These are phyloP conservation scores for Phoenicopterus ruber DNA, from an alignment of 2,113 vertebrate species.

Conservation along the genomic window DNA sequence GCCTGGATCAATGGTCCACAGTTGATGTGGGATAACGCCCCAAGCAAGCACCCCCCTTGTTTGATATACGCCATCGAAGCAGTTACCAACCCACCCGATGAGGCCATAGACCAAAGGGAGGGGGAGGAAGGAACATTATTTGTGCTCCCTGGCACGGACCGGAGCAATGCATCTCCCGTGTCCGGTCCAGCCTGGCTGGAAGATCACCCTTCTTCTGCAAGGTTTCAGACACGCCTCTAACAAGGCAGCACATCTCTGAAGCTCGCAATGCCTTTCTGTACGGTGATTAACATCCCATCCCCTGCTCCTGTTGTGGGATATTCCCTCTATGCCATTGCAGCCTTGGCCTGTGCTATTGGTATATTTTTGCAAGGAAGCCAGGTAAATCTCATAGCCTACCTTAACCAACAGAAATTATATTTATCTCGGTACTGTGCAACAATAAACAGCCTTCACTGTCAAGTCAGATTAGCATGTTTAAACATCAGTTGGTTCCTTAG, in stretches of 20 bases:
- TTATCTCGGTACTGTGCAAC: neutral
- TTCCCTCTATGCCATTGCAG: neutral
- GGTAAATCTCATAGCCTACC: neutral
- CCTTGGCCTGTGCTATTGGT: accelerated
- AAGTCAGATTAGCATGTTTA: neutral
- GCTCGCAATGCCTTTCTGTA: neutral
- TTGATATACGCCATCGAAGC: accelerated
- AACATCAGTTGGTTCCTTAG: neutral
- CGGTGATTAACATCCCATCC: neutral
- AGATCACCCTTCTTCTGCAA: neutral
- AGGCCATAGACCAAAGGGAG: accelerated
- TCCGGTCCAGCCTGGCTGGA: neutral
- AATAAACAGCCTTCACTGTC: neutral
- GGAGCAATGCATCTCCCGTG: neutral
- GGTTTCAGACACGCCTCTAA: neutral
- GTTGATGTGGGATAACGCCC: neutral
- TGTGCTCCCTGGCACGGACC: neutral
- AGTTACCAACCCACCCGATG: neutral
- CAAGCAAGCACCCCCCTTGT: accelerated
- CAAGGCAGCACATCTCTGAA: neutral
- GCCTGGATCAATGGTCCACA: too few relatives aligned
- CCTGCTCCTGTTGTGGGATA: neutral
- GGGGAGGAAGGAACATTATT: neutral
- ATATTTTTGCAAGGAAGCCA: neutral
- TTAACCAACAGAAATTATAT: neutral